Evolutionary conservation across 2,113 vertebrate genomes (phyloP), one percentile per base, ranked within the genome.

Genomic region (Eclectus roratus): DNA sequence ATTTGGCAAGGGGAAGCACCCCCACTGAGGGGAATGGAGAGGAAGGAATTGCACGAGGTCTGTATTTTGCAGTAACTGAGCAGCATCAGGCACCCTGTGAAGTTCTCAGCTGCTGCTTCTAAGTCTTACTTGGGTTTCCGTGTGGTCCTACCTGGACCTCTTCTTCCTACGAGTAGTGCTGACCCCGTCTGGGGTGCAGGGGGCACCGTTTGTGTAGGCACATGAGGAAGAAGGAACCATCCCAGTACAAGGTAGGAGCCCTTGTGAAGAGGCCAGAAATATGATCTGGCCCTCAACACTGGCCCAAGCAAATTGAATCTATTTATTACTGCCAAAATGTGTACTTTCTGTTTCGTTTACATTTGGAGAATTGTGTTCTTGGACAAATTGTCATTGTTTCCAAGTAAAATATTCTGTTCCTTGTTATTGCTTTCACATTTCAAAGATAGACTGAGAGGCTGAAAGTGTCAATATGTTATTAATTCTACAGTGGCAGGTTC

Each of bases 391-490:
- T 60, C 64, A 47, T 76, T 1, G 5, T 68, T 90, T 95, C 91
- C 71, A 93, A 93, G 69, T 60, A 91, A 92, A 97, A 93, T 83
- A 79, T 63, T 55, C 43, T 88, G 23, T 86, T 96, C 52, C 52
- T 93, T 89, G 69, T 65, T 96, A 88, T 28, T 92, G 37, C 80
- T 95, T 91, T 95, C 60, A 68, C 5, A 95, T 41, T 70, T 92
- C 71, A 88, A 66, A 96, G 83, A 88, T 49, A 91, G 61, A 80
- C 35, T 9, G 55, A 90, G 76, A 31, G 84, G 19, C 85, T 92
- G 74, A 73, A 95, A 73, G 80, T 95, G 92, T 93, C 94, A 91
- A 81, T 88, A 94, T 77, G 76, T 96, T 97, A 96, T 97, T 96
- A 94, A 96, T 96, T 96, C 73, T 92, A 71, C 70, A 71, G 77